A percentile compares a stretch with the other conserved stretches of the same genome.
Conservation (phyloP, 2,797 vertebrate species). For the Balearica regulorum region DNA sequence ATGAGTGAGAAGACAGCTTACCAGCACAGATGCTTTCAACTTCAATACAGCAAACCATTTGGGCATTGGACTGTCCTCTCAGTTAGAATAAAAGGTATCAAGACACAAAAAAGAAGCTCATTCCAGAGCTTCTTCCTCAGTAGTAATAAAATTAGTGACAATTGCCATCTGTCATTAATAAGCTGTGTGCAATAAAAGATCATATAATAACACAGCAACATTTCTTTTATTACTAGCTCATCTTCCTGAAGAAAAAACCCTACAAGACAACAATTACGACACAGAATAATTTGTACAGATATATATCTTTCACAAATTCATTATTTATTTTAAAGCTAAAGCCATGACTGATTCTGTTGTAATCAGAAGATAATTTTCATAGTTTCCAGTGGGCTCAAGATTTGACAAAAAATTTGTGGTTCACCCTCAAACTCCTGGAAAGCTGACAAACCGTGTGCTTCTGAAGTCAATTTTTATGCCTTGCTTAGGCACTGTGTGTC, state of each 20-base stretch:
- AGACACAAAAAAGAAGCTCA: background rate
- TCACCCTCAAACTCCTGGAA: background rate
- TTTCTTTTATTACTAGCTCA: background rate
- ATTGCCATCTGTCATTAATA: background rate
- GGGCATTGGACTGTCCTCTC: background rate
- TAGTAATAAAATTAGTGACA: background rate
- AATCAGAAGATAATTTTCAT: background rate
- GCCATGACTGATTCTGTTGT: background rate
- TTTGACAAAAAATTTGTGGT: background rate
- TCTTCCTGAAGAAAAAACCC: background rate
- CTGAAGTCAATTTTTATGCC: background rate
- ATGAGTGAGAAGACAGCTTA: background rate
- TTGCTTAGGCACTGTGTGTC: background rate
- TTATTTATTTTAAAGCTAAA: background rate
- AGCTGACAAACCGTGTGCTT: background rate
- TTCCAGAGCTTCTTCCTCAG: background rate
- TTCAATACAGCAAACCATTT: background rate
- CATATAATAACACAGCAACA: background rate
- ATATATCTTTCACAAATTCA: background rate
- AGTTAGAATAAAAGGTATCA: background rate
- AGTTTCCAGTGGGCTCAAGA: background rate
- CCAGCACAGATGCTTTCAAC: constrained; percentile 12
- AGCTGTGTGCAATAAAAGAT: background rate
- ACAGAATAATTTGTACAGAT: background rate
- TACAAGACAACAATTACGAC: background rate